phyloP scores from a whole-genome alignment of 2,113 vertebrate genomes.

The Hydrochoerus hydrochaeris region DNA sequence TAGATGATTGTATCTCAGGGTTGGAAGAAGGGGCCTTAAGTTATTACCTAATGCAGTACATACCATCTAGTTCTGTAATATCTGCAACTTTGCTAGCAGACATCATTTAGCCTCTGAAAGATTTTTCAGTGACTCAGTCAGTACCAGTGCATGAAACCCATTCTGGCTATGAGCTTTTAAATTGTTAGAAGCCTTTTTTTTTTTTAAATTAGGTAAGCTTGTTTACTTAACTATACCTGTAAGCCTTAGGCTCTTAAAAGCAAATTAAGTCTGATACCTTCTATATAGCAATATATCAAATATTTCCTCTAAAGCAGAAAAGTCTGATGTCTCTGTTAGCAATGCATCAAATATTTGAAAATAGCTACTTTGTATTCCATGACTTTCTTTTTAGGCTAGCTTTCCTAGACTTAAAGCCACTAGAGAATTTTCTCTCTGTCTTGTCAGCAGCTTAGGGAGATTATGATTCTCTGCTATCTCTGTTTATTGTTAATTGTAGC shows the following conservation, averaged over 20 bases:
- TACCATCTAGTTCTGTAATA: neutral
- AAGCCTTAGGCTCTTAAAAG: neutral
- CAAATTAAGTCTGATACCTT: neutral
- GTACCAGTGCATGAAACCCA: neutral
- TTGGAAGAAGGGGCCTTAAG: neutral
- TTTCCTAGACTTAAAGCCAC: neutral
- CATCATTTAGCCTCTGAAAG: neutral
- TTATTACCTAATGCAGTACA: neutral
- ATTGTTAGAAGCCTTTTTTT: neutral
- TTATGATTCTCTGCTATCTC: neutral
- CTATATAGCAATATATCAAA: neutral
- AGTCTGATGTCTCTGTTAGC: neutral
- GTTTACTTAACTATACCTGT: neutral
- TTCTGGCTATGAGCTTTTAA: neutral
- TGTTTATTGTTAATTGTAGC: neutral
- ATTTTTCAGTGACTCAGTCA: neutral
- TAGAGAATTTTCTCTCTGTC: constrained; percentile 2
- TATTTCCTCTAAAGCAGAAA: neutral
- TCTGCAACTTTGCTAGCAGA: neutral
- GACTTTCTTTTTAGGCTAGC: neutral
- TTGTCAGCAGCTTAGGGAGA: neutral
- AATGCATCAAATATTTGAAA: neutral
- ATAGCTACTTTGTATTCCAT: neutral
- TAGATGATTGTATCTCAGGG: neutral
- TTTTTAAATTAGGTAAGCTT: neutral